These are phyloP conservation scores for Lepus timidus DNA, from an alignment of 2,113 vertebrate species.

Conservation along the genomic window DNA sequence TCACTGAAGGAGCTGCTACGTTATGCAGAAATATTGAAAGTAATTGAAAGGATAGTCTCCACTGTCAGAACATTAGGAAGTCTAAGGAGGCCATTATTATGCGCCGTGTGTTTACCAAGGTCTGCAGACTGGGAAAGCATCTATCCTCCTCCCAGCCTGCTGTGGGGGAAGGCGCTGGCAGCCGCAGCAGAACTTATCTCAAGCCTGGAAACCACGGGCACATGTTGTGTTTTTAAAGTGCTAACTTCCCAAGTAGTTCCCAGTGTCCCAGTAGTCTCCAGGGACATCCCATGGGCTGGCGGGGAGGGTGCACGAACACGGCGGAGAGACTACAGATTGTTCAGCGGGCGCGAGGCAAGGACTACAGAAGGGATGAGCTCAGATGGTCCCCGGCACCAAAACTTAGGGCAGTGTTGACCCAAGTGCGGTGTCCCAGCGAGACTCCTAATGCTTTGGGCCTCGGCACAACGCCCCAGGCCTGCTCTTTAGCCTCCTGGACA, in stretches of 20 bases:
- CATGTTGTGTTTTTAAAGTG: conserved; percentile 2
- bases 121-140: conserved; percentile 39
- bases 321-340: fast-evolving
- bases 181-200: conserved; percentile 48
- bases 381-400: neutral
- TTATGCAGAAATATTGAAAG: conserved; percentile 68
- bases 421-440: conserved; percentile 68
- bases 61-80: conserved; percentile 68
- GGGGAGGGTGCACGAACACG: fast-evolving
- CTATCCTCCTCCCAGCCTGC: conserved; percentile 53
- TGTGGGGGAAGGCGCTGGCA: conserved; percentile 48
- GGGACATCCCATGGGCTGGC: neutral
- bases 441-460: conserved; percentile 29
- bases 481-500: conserved; percentile 59
- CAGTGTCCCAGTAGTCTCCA: fast-evolving
- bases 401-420: neutral
- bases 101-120: neutral
- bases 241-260: conserved; percentile 16
- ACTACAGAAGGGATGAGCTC: fast-evolving
- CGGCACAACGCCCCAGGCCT: conserved; percentile 72
- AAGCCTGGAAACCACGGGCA: neutral
- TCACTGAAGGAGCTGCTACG: conserved; percentile 70
- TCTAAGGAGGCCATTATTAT: conserved; percentile 25
- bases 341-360: neutral
- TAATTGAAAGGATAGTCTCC: conserved; percentile 59